Percentiles rank a stretch among this genome's conserved stretches.
These are phyloP conservation scores for Parasteatoda lunata DNA, from an alignment of 2,888 invertebrate species.

Conservation along the genomic window DNA sequence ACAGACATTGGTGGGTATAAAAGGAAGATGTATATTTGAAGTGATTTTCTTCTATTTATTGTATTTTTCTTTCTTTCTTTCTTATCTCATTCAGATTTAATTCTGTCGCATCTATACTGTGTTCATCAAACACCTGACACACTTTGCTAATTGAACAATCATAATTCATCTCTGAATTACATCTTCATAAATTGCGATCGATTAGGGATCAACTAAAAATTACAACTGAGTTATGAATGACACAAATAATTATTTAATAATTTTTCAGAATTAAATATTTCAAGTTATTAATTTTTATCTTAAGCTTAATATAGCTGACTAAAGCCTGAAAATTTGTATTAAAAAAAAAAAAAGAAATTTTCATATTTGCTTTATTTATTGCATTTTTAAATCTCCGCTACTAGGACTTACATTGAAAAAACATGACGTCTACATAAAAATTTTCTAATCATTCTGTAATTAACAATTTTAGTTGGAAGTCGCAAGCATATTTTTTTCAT, in stretches of 20 bases:
- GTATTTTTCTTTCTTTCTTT: not conserved
- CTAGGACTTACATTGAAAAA: too few relatives aligned
- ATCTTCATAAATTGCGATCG: not conserved
- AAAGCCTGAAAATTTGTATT: too few relatives aligned
- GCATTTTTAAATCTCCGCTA: too few relatives aligned
- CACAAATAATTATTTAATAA: not conserved
- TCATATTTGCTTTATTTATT: too few relatives aligned
- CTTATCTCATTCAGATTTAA: not conserved
- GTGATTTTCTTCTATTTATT: not conserved
- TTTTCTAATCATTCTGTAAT: too few relatives aligned
- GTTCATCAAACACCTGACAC: not conserved
- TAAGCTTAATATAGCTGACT: too few relatives aligned
- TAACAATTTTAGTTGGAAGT: too few relatives aligned
- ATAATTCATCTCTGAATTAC: conserved; percentile 1
- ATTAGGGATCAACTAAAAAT: not conserved
- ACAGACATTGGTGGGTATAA: not conserved
- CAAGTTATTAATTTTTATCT: too few relatives aligned
- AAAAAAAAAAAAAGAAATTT: too few relatives aligned
- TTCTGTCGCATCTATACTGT: not conserved
- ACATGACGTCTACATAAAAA: too few relatives aligned
- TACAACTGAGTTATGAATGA: not conserved
- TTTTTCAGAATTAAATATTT: too few relatives aligned
- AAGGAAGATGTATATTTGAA: not conserved
- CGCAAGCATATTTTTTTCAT: too few relatives aligned
- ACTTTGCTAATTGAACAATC: conserved; percentile 13